These are phyloP conservation scores for Megalopta genalis DNA, from an alignment of 1,140 invertebrate species.

Conservation along the genomic window DNA sequence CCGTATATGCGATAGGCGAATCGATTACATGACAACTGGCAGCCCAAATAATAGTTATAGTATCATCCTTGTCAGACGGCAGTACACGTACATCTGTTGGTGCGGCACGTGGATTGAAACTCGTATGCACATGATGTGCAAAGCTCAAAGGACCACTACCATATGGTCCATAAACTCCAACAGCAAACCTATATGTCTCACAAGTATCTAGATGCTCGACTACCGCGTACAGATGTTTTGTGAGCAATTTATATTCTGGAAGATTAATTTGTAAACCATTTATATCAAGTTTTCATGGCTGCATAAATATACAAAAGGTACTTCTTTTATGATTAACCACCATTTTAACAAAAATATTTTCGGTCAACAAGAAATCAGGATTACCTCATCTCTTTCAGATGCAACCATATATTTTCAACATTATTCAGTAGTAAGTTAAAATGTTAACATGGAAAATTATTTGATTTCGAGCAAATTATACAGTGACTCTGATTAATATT, in stretches of 20 bases:
- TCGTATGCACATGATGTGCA: constrained; percentile 82
- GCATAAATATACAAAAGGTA: background rate
- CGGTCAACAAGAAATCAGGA: no score
- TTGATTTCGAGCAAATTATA: no score
- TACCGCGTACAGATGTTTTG: constrained; percentile 81
- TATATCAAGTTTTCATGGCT: background rate
- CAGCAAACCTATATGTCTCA: constrained; percentile 86
- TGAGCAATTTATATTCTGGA: constrained; percentile 67
- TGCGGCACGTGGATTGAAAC: constrained; percentile 82
- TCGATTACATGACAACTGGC: constrained; percentile 80
- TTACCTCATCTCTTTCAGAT: no score
- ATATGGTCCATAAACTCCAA: constrained; percentile 83
- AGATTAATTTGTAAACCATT: background rate
- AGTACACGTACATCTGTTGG: constrained; percentile 81
- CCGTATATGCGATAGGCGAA: constrained; percentile 82
- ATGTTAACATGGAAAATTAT: no score
- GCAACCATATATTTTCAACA: no score
- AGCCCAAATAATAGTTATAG: constrained; percentile 80
- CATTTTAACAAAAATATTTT: no score
- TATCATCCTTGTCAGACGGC: constrained; percentile 78
- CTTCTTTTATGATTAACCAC: no score
- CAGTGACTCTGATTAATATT: no score
- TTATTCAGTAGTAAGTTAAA: no score
- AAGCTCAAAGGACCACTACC: constrained; percentile 84
- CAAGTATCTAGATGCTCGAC: constrained; percentile 86